Evolutionary conservation across 2,888 invertebrate species (phyloP).

Genomic region (Thumatha senex): DNA sequence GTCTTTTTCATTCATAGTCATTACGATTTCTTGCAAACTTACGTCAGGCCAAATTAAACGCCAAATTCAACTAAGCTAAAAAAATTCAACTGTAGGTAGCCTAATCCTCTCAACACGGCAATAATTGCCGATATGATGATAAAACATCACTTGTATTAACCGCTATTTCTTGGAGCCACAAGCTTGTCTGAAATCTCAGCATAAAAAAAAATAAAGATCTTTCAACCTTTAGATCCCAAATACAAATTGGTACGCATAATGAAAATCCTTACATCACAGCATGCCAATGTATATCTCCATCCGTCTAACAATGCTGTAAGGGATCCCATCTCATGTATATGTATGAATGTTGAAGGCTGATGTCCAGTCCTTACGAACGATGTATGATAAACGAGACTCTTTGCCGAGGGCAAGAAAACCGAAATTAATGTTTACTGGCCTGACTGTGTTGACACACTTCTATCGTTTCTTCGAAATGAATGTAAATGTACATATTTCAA

Average conservation of each 20-base stretch:
- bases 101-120: too few species aligned
- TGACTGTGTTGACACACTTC: background rate
- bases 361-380: constrained; percentile 6
- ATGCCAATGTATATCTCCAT: background rate
- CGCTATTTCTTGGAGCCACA: too few species aligned
- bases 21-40: too few species aligned
- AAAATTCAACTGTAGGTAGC: too few species aligned
- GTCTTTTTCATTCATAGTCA: too few species aligned
- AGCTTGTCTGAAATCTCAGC: too few species aligned
- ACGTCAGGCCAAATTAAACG: too few species aligned
- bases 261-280: constrained; percentile 1
- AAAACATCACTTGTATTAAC: too few species aligned
- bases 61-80: too few species aligned
- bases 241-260: constrained; percentile 7
- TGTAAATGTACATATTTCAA: background rate
- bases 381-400: background rate
- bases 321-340: constrained; percentile 7
- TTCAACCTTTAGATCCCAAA: background rate
- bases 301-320: constrained; percentile 1
- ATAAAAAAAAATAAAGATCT: background rate
- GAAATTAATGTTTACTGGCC: constrained; percentile 1
- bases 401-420: background rate
- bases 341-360: constrained; percentile 5
- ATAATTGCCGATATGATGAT: too few species aligned
- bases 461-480: background rate